phyloP scores from a whole-genome alignment of 2,113 vertebrate genomes.

The Esox niger region DNA sequence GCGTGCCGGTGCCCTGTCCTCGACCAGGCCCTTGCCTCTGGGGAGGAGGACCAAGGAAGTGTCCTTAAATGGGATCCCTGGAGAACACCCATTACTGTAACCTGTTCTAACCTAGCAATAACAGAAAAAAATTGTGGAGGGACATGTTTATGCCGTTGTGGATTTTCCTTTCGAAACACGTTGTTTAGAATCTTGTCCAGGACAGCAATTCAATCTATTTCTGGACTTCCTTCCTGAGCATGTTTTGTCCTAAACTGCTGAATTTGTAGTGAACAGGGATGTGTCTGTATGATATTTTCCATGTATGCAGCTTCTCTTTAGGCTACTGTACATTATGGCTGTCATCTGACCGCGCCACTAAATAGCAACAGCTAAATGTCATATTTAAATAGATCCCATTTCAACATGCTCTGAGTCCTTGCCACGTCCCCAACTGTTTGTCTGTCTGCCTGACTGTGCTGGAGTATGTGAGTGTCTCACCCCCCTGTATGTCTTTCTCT shows the following conservation, averaged over 20 bases:
- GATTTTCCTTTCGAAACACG: not conserved
- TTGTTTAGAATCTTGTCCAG: not conserved
- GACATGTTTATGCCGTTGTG: not conserved
- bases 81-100: constrained; percentile 1
- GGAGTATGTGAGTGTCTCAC: not conserved
- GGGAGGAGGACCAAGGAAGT: constrained; percentile 45
- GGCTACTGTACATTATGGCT: not conserved
- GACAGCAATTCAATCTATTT: not conserved
- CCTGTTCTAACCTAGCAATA: constrained; percentile 10
- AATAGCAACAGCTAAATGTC: too few species aligned
- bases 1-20: not conserved
- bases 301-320: not conserved
- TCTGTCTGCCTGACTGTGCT: not conserved
- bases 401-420: too few species aligned
- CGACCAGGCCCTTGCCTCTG: constrained; percentile 5
- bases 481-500: constrained; percentile 1
- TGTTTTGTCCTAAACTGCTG: not conserved
- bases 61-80: constrained; percentile 58
- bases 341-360: not conserved
- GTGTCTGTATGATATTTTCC: not conserved
- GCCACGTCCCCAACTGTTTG: not conserved
- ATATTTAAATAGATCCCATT: too few species aligned
- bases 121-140: not conserved
- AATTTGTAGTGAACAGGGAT: not conserved
- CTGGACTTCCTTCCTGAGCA: not conserved